Conservation (phyloP, 2,113 vertebrate species). For the Lamprologus lemairii region DNA sequence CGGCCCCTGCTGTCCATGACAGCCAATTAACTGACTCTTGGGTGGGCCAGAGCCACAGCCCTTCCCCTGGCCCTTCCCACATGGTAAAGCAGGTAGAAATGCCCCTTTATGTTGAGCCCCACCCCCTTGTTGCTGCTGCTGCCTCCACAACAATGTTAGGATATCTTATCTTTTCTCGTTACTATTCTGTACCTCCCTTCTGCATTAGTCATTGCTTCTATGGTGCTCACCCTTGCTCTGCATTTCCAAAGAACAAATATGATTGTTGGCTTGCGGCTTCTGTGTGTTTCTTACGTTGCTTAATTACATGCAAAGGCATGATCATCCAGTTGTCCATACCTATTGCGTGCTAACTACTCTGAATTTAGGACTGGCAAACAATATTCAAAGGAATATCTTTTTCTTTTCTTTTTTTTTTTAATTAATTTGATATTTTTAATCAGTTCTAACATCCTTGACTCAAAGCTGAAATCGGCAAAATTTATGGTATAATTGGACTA, state of each 20-base stretch:
- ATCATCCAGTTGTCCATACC: neutral
- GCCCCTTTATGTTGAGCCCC: conserved; percentile 64
- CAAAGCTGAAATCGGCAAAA: neutral
- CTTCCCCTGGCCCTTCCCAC: conserved; percentile 72
- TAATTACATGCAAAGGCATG: conserved; percentile 15
- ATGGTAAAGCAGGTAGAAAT: conserved; percentile 81
- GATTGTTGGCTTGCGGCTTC: conserved; percentile 29
- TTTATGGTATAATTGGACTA: neutral
- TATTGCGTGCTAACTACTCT: neutral
- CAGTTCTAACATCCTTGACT: neutral
- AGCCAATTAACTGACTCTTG: conserved; percentile 66
- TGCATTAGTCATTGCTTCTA: conserved; percentile 21
- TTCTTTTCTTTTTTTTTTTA: neutral
- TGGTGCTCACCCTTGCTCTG: neutral
- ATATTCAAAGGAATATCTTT: neutral
- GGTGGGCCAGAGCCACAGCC: conserved; percentile 64
- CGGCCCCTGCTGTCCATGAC: conserved; percentile 69
- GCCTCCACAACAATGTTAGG: conserved; percentile 51
- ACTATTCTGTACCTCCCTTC: conserved; percentile 10
- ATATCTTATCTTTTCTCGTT: conserved; percentile 36
- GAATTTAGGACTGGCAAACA: neutral
- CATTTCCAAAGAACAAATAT: neutral
- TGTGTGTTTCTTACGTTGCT: conserved; percentile 17
- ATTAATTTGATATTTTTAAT: neutral
- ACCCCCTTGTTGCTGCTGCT: conserved; percentile 70